phyloP scores from a whole-genome alignment of 1,140 invertebrate species.

The Latrodectus geometricus region DNA sequence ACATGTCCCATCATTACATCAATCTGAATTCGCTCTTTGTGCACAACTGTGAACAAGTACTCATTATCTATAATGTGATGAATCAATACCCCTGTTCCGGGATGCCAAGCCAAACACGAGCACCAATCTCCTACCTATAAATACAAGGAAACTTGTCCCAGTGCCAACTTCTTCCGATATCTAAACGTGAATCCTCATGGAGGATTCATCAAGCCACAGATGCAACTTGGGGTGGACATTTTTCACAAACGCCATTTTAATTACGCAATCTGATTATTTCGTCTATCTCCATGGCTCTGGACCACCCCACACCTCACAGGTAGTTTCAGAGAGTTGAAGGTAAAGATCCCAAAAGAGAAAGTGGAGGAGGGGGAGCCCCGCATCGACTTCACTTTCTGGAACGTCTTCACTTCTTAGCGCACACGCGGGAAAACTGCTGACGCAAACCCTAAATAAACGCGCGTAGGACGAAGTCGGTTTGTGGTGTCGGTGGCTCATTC shows the following conservation, averaged over 20 bases:
- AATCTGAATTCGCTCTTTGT: no score
- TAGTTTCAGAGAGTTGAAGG: not conserved
- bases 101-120: not conserved
- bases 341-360: not conserved
- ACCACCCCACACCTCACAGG: not conserved
- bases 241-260: not conserved
- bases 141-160: not conserved
- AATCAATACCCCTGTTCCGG: not conserved
- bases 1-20: no score
- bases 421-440: conserved; percentile 1
- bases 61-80: not conserved
- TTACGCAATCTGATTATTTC: not conserved
- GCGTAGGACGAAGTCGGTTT: conserved; percentile 1
- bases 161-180: not conserved
- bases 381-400: not conserved
- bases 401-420: not conserved
- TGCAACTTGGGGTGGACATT: not conserved
- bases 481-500: not conserved
- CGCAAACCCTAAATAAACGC: not conserved
- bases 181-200: not conserved
- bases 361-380: no score
- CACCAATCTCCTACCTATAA: not conserved
- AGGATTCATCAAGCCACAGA: not conserved
- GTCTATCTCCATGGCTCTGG: not conserved
- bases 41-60: not conserved